Percentiles rank a stretch among this genome's conserved stretches.
These are phyloP conservation scores for Tetraneura akinire DNA, from an alignment of 1,140 invertebrate species.

Conservation along the genomic window DNA sequence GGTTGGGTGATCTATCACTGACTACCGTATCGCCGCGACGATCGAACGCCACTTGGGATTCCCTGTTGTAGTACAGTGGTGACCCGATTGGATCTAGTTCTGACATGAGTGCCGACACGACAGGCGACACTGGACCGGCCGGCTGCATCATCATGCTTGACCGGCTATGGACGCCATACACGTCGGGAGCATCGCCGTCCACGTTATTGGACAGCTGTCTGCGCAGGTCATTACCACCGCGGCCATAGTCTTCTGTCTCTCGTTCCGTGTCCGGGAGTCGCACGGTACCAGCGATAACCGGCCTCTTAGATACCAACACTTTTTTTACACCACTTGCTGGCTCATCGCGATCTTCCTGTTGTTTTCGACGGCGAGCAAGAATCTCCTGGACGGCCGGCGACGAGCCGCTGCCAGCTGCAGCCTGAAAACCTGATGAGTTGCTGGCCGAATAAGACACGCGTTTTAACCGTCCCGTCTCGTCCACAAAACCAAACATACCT, in stretches of 20 bases:
- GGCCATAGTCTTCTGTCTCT: constrained; percentile 58
- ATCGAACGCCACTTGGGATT: not conserved
- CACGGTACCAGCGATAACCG: constrained; percentile 53
- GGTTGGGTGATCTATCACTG: constrained; percentile 57
- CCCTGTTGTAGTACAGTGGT: not conserved
- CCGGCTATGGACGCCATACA: constrained; percentile 57
- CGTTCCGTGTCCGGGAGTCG: constrained; percentile 55
- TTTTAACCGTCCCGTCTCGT: constrained; percentile 77
- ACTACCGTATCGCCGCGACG: constrained; percentile 19
- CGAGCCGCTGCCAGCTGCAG: constrained; percentile 51
- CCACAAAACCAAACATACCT: constrained; percentile 83
- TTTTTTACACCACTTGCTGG: constrained; percentile 50
- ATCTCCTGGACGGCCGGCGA: constrained; percentile 54
- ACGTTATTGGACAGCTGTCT: constrained; percentile 62
- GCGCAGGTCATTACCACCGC: constrained; percentile 62
- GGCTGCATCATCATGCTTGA: constrained; percentile 57
- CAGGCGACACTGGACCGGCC: constrained; percentile 59
- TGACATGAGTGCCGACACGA: constrained; percentile 56
- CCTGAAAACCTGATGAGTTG: constrained; percentile 62
- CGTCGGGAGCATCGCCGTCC: constrained; percentile 53
- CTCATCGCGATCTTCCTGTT: constrained; percentile 60
- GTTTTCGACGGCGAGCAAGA: constrained; percentile 54
- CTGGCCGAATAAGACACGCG: constrained; percentile 77
- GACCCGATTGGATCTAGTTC: constrained; percentile 54
- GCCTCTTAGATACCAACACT: constrained; percentile 60